Evolutionary conservation across 2,888 invertebrate species (phyloP).

Genomic region (Melinaea marsaeus): DNA sequence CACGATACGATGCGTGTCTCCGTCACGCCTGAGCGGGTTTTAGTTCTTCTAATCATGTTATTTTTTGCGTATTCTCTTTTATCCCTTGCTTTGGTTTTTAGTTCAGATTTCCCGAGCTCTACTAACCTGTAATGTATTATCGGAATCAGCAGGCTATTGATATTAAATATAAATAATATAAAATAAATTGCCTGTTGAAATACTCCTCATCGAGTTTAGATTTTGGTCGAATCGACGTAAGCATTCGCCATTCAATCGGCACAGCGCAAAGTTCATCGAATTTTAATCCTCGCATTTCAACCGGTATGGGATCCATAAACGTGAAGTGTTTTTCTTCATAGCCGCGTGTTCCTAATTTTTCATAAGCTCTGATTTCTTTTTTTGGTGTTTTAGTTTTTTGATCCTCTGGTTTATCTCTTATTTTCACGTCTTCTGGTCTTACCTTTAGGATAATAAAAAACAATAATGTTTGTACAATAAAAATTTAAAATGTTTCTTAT

Average conservation of each 20-base stretch:
- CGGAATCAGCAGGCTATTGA: not conserved
- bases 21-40: constrained; percentile 89
- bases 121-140: constrained; percentile 76
- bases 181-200: constrained; percentile 81
- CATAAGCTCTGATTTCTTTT: constrained; percentile 82
- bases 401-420: constrained; percentile 82
- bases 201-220: constrained; percentile 90
- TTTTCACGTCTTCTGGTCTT: constrained; percentile 85
- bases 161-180: not conserved
- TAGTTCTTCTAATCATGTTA: constrained; percentile 84
- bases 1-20: constrained; percentile 87
- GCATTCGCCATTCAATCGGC: constrained; percentile 95
- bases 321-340: constrained; percentile 73
- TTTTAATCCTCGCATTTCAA: constrained; percentile 86
- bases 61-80: constrained; percentile 82
- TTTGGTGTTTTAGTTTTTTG: constrained; percentile 86
- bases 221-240: constrained; percentile 91
- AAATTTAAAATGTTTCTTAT: not conserved
- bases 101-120: constrained; percentile 87
- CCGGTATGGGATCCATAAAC: constrained; percentile 87
- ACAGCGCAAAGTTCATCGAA: constrained; percentile 89
- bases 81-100: constrained; percentile 84
- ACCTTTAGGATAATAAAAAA: constrained; percentile 65
- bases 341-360: constrained; percentile 80
- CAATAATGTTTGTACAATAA: constrained; percentile 24